Percentiles rank a stretch among this genome's conserved stretches.
phyloP scores from a whole-genome alignment of 2,888 invertebrate species.

The Dynastes tityus region DNA sequence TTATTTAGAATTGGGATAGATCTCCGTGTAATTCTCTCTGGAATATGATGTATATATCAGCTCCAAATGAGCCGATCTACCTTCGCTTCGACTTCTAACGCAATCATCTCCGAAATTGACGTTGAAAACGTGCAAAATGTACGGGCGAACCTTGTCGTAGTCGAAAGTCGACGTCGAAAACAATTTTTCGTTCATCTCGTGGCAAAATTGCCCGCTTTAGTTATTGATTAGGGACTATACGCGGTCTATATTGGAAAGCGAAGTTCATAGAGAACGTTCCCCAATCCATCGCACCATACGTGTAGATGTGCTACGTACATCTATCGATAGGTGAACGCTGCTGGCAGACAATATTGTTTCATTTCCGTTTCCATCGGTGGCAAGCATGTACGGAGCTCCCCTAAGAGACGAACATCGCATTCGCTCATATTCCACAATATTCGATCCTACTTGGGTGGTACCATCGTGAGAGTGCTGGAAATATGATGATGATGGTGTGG shows the following conservation, averaged over 20 bases:
- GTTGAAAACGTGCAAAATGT: not conserved
- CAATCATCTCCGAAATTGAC: constrained; percentile 22
- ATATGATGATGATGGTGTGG: no score
- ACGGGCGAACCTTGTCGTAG: not conserved
- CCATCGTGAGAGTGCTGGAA: no score
- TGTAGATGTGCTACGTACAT: not conserved
- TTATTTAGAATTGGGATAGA: no score
- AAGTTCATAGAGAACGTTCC: not conserved
- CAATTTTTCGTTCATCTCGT: constrained; percentile 44
- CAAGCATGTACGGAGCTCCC: no score
- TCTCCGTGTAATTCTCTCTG: no score
- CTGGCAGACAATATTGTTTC: constrained; percentile 9
- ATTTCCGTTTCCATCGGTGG: not conserved
- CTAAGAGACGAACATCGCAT: no score
- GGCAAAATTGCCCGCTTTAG: constrained; percentile 44
- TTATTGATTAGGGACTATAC: constrained; percentile 40
- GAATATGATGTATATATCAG: no score
- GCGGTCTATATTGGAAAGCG: not conserved
- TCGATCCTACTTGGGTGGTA: no score
- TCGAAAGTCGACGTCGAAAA: constrained; percentile 31
- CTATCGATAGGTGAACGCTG: not conserved
- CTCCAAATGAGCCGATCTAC: no score
- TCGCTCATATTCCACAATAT: no score
- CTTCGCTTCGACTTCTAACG: not conserved
- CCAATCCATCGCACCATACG: not conserved